Evolutionary conservation across 2,113 vertebrate genomes (phyloP).

Genomic region (Cynoglossus semilaevis): DNA sequence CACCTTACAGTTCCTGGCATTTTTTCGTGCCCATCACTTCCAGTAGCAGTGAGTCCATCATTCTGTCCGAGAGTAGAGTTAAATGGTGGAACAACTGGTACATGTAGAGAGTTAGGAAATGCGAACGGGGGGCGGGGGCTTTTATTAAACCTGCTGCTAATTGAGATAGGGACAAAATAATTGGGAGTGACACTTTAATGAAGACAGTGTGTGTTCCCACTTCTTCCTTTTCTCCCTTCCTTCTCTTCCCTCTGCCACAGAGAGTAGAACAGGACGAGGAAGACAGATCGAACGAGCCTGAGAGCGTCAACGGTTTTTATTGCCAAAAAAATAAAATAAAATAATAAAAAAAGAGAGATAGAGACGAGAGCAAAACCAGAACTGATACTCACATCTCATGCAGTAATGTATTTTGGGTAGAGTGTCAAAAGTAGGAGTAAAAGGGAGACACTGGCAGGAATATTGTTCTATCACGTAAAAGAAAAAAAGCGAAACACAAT

Average conservation of each 20-base stretch:
- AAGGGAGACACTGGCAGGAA: conserved; percentile 70
- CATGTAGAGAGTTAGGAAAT: conserved; percentile 33
- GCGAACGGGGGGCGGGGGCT: conserved; percentile 44
- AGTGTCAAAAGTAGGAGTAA: conserved; percentile 74
- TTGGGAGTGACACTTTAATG: conserved; percentile 84
- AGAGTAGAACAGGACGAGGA: conserved; percentile 41
- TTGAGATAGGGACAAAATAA: conserved; percentile 83
- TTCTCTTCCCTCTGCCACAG: conserved; percentile 60
- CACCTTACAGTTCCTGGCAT: conserved; percentile 28
- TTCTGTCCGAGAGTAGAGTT: conserved; percentile 37
- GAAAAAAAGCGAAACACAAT: conserved; percentile 65
- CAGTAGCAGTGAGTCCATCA: conserved; percentile 49
- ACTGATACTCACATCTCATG: conserved; percentile 69
- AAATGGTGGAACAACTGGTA: conserved; percentile 24
- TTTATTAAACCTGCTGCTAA: conserved; percentile 83
- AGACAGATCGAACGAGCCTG: conserved; percentile 54
- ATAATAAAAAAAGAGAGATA: conserved; percentile 26
- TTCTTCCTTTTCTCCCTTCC: conserved; percentile 70
- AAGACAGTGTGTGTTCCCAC: conserved; percentile 77
- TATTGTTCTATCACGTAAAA: conserved; percentile 71
- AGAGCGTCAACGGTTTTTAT: conserved; percentile 65
- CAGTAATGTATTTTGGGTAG: conserved; percentile 75
- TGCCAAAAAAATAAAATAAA: conserved; percentile 40
- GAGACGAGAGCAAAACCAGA: conserved; percentile 42
- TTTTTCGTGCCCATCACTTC: conserved; percentile 35